phyloP scores from a whole-genome alignment of 2,888 invertebrate genomes.

The Zygogramma bicolorata region DNA sequence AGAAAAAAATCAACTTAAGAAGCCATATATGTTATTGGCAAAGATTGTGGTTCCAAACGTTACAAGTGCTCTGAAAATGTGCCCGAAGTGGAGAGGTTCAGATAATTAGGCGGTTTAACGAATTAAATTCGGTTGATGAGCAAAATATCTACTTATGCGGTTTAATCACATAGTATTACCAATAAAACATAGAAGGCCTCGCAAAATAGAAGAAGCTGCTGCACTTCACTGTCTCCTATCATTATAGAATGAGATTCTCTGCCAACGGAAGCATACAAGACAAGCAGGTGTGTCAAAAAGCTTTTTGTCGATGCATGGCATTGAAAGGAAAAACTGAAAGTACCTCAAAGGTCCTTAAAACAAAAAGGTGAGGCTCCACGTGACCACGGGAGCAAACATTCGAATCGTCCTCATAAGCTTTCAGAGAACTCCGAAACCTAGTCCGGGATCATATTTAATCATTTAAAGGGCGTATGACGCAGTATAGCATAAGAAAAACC shows the following conservation, averaged over 20 bases:
- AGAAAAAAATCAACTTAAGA: too few species aligned
- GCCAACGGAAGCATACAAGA: neutral
- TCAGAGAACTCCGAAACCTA: neutral
- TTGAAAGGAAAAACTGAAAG: constrained; percentile 4
- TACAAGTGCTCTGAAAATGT: too few species aligned
- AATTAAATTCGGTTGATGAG: neutral
- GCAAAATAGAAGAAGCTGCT: neutral
- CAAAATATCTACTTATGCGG: neutral
- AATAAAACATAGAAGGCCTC: neutral
- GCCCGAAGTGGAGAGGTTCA: too few species aligned
- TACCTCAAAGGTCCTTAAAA: neutral
- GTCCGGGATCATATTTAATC: neutral
- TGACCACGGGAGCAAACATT: neutral
- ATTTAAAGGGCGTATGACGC: constrained; percentile 2
- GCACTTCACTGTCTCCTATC: neutral
- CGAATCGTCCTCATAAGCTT: neutral
- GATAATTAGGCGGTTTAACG: too few species aligned
- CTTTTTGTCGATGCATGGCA: constrained; percentile 8
- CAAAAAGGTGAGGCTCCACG: constrained; percentile 5
- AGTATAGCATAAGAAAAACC: neutral
- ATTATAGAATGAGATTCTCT: neutral
- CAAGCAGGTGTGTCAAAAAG: constrained; percentile 7
- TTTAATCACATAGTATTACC: neutral
- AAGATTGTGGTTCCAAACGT: too few species aligned
- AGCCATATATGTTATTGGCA: too few species aligned